Evolutionary conservation across 92 coral and sea anemone species (phyloP).

Genomic region (Palythoa heliodiscus): DNA sequence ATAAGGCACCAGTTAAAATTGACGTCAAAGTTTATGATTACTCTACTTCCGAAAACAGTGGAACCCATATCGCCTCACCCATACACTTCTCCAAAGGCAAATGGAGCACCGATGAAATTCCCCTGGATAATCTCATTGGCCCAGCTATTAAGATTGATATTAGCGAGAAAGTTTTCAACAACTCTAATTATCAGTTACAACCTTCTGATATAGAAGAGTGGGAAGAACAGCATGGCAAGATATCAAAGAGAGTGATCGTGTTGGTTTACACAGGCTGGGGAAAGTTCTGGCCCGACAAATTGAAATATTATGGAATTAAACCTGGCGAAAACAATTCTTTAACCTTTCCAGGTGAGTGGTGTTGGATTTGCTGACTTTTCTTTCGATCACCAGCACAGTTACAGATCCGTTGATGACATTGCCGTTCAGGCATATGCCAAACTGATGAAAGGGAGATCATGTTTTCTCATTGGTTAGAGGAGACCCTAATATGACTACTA

Average conservation of each 20-base stretch:
- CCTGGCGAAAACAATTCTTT: neutral
- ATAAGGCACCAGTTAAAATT: slow-evolving; percentile 38
- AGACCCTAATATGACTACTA: too few species aligned
- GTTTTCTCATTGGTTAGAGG: too few species aligned
- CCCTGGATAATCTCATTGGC: slow-evolving; percentile 34
- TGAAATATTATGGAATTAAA: slow-evolving; percentile 19
- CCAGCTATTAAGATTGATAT: slow-evolving; percentile 44
- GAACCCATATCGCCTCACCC: slow-evolving; percentile 59
- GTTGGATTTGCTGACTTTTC: too few species aligned
- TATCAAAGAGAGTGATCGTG: slow-evolving; percentile 24
- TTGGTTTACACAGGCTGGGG: slow-evolving; percentile 43
- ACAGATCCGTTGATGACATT: too few species aligned
- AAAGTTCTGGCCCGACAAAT: slow-evolving; percentile 4
- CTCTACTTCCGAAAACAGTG: slow-evolving; percentile 67
- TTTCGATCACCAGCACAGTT: too few species aligned
- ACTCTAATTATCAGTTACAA: slow-evolving; percentile 22
- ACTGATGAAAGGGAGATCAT: too few species aligned
- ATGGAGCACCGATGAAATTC: slow-evolving; percentile 11
- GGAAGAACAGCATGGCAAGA: slow-evolving; percentile 18
- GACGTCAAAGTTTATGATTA: slow-evolving; percentile 44
- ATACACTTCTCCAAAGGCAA: neutral
- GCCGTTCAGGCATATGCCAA: too few species aligned
- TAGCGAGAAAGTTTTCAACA: slow-evolving; percentile 10
- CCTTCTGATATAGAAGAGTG: slow-evolving; percentile 33
- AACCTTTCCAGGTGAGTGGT: slow-evolving; percentile 10